phyloP scores from a whole-genome alignment of 2,113 vertebrate species.

The Nothoprocta perdicaria region DNA sequence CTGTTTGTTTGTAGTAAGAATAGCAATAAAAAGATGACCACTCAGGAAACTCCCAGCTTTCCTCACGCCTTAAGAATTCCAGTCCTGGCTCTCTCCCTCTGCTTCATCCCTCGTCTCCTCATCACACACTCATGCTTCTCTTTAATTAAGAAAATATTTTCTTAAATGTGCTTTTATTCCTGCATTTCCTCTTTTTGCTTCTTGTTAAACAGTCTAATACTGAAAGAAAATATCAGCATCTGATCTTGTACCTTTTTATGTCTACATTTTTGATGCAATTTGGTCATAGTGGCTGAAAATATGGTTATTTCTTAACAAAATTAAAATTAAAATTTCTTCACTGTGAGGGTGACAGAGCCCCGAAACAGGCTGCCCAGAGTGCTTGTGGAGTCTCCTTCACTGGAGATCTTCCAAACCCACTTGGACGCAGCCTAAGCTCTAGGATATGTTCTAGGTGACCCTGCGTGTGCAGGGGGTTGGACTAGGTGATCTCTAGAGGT shows the following conservation, averaged over 20 bases:
- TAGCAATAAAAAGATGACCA: background rate
- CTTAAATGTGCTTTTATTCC: background rate
- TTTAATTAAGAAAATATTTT: background rate
- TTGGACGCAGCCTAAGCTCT: no score
- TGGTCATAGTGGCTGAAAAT: background rate
- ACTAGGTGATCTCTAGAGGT: no score
- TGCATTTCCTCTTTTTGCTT: background rate
- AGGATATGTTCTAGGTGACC: no score
- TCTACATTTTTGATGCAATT: background rate
- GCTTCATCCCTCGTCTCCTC: background rate
- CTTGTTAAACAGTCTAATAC: background rate
- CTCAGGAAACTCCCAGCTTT: background rate
- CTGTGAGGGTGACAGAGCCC: no score
- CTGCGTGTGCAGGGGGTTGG: no score
- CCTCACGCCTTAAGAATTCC: background rate
- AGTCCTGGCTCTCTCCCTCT: background rate
- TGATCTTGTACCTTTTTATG: background rate
- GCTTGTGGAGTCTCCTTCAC: no score
- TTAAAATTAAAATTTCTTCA: no score
- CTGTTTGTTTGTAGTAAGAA: background rate
- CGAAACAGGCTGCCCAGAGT: no score
- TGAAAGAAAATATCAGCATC: background rate
- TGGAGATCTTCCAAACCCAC: no score
- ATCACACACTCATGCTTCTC: background rate
- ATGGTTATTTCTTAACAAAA: background rate